Evolutionary conservation across 2,113 vertebrate species (phyloP).

Genomic region (Austrofundulus limnaeus): DNA sequence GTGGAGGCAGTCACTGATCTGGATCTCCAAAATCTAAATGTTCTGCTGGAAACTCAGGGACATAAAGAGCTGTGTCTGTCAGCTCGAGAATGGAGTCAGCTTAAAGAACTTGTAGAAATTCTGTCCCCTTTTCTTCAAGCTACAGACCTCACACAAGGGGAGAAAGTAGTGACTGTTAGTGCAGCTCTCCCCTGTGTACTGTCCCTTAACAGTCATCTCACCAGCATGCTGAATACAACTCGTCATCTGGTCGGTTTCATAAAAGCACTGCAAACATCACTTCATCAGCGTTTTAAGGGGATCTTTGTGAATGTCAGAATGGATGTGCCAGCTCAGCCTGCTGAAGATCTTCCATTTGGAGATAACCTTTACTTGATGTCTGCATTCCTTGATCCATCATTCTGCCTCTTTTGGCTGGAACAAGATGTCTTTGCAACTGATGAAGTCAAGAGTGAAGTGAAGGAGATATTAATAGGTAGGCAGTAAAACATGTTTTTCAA

Average conservation of each 20-base stretch:
- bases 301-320: neutral
- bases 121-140: neutral
- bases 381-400: neutral
- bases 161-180: neutral
- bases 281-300: neutral
- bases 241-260: neutral
- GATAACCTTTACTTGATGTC: neutral
- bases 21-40: neutral
- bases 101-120: neutral
- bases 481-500: neutral
- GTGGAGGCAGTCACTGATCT: neutral
- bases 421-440: neutral
- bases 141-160: neutral
- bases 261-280: neutral
- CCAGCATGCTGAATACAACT: neutral
- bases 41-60: neutral
- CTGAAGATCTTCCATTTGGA: slow-evolving; percentile 1
- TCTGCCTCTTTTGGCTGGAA: neutral
- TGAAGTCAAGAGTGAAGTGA: slow-evolving; percentile 1
- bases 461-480: neutral
- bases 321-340: neutral
- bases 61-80: neutral
- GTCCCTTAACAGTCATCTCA: neutral
- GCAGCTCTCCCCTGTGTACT: neutral
- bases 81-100: neutral